Evolutionary conservation across 2,888 invertebrate species (phyloP), one percentile per base, ranked within the genome.

Genomic region (Spilosoma lubricipeda): DNA sequence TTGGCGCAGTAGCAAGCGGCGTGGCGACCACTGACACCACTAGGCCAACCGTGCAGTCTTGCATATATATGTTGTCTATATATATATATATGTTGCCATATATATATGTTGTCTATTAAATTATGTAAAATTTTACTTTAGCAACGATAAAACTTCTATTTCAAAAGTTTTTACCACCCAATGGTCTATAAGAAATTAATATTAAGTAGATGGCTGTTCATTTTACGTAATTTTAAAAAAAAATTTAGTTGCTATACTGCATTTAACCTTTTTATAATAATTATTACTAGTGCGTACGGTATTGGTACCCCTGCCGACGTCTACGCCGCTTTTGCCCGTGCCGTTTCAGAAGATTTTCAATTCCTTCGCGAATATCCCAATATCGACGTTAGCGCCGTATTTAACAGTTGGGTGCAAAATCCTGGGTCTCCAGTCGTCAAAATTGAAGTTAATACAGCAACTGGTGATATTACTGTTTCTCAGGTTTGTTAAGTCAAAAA

Each of bases 331-430:
- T 92, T 95, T 78, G 88, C 90, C 73, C 80, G 79, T 36, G 93
- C 94, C 0, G 88, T 89, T 1, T 70, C 85, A 13, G 91, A 92
- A 76, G 95, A 95, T 77, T 76, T 89, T 8, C 80, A 85, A 0
- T 94, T 91, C 65, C 77, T 75, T 4, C 80, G 80, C 8, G 83
- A 84, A 2, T 95, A 86, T 78, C 87, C 89, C 1, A 76, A 78
- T 42, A 83, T 92, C 0, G 91, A 93, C n/a, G 83, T 95, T 13
- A 91, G 94, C 45, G 82, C 77, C 5, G 91, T 97, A 2, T 96
- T 97, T 85, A 95, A 96, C 76, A 95, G 94, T 36, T 97, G 97
- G 97, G 96, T 97, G 0, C 95, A 96, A 70, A 96, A 96, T 79
- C 91, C 95, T 64, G 97, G 97, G 0, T 96, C 96, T 65, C 97